These are phyloP conservation scores for Pogonomyrmex californicus DNA, from an alignment of 1,140 invertebrate genomes.

Conservation along the genomic window DNA sequence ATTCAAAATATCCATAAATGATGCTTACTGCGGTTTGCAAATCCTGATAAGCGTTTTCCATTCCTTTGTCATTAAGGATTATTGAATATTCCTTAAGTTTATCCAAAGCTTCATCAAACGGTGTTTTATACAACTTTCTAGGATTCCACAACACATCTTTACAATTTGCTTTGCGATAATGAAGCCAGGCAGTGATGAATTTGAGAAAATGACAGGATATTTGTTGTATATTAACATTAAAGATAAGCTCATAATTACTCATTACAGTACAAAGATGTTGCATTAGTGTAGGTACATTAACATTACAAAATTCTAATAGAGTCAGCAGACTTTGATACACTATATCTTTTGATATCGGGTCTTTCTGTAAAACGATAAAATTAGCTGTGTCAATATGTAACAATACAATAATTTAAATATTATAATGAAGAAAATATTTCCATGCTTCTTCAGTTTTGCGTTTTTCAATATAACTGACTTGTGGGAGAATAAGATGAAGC, in stretches of 20 bases:
- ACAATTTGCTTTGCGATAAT: conserved; percentile 51
- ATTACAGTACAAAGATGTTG: conserved; percentile 54
- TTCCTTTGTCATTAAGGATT: not conserved
- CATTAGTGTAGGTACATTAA: conserved; percentile 9
- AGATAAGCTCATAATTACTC: conserved; percentile 61
- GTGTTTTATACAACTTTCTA: conserved; percentile 44
- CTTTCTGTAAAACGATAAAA: conserved; percentile 27
- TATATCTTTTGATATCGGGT: conserved; percentile 14
- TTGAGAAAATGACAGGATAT: conserved; percentile 46
- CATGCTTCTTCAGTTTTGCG: not conserved
- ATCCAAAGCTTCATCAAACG: conserved; percentile 62
- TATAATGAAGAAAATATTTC: not conserved
- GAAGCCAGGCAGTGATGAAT: conserved; percentile 57
- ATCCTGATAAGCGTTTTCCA: not conserved
- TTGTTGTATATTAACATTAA: not conserved
- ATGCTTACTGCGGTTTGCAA: conserved; percentile 58
- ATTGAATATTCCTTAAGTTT: conserved; percentile 39
- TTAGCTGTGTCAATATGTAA: not conserved
- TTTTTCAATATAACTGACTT: conserved; percentile 50
- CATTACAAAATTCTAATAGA: conserved; percentile 62
- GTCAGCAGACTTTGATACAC: conserved; percentile 57
- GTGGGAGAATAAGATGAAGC: conserved; percentile 49
- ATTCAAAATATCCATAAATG: not conserved
- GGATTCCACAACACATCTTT: conserved; percentile 12
- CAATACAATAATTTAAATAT: not conserved